Conservation (phyloP, 2,797 vertebrate species). For the Parauchenoglanis ngamensis region DNA sequence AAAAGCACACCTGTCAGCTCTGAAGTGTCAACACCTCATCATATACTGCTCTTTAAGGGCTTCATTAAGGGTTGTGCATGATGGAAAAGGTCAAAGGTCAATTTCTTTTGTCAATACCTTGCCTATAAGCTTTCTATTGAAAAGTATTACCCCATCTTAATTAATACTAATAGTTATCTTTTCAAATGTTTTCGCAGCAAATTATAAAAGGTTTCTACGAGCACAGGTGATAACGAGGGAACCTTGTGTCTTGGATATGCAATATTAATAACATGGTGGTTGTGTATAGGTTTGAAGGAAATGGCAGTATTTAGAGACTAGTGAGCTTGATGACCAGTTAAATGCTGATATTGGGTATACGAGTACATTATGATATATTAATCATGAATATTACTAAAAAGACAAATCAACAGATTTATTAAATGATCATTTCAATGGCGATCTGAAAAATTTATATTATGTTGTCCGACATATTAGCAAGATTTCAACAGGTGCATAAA, state of each 20-base stretch:
- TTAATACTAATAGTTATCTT: not conserved
- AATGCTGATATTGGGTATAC: not conserved
- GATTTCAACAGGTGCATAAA: not conserved
- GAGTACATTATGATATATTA: not conserved
- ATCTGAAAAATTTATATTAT: not conserved
- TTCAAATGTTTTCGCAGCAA: not conserved
- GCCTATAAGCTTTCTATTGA: not conserved
- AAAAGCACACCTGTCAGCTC: not conserved
- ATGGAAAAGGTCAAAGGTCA: constrained; percentile 4
- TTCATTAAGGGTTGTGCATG: constrained; percentile 4
- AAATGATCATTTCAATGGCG: not conserved
- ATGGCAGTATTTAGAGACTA: not conserved
- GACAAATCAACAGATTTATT: not conserved
- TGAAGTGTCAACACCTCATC: not conserved
- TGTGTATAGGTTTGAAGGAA: not conserved
- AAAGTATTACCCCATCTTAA: not conserved
- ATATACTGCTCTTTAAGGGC: not conserved
- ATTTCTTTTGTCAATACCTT: not conserved
- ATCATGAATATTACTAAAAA: not conserved
- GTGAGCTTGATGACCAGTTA: not conserved
- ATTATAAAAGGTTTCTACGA: not conserved
- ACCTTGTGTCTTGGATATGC: not conserved
- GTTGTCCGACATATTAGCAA: not conserved
- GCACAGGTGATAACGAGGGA: not conserved
- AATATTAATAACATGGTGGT: not conserved